Base-by-base conservation (phyloP, 2,113 vertebrate species). In the Burhinus oedicnemus region DNA sequence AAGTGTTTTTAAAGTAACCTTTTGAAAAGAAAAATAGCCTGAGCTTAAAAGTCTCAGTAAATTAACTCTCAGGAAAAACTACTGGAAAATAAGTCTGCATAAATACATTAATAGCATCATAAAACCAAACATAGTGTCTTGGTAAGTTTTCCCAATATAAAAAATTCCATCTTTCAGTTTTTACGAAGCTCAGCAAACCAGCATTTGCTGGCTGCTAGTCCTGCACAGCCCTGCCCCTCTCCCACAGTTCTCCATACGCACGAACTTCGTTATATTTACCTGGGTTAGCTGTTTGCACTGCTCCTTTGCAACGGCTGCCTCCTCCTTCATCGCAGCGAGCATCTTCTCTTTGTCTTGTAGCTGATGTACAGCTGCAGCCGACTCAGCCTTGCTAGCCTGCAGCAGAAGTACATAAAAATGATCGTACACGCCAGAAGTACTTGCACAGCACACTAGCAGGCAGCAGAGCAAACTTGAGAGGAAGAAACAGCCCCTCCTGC, bases 231-330 rank as follows among this genome's bases (percentile, higher is more conserved):
- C 66, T 45, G 36, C 52, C 70, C 25, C 40, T 18, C 89, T 60
- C 85, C 77, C 51, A 77, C 34, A 4, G 21, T 61, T 70, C 49
- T 76, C 34, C n/a, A 6, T 1, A 66, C 2, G 4, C 16, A 22
- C 1, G 16, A 54, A 51, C 8, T 32, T 60, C 42, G 49, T 70
- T 11, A 2, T 27, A 69, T n/a, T 94, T 97, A 99, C 99, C 99
- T 99, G 99, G 65, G 98, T 98, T 85, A 99, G 98, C 97, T 99
- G 99, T 94, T 99, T 99, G 97, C 99, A 99, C 98, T 99, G 99
- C 92, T 99, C 99, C 98, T 99, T 99, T 61, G 98, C 96, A 21
- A 98, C 98, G 15, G 98, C 98, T 47, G 98, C 98, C 84, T 99
- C 99, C 95, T 99, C 99, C 97, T 98, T 99, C 86, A 99, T 57